Evolutionary conservation across 2,888 invertebrate species (phyloP).

Genomic region (Sphaeridia pumilis): DNA sequence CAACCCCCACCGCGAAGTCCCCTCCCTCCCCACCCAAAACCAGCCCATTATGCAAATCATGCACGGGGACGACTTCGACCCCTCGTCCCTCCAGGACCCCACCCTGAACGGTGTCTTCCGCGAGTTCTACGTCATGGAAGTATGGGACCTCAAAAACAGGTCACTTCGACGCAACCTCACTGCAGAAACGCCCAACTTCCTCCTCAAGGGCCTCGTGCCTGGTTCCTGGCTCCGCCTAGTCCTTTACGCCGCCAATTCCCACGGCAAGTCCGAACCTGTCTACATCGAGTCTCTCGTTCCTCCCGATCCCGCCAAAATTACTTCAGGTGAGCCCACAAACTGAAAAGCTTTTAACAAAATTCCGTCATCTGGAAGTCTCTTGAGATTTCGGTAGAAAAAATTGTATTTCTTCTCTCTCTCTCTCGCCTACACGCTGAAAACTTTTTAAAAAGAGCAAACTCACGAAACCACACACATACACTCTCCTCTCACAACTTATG

Average conservation of each 20-base stretch:
- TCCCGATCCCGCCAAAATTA: conserved; percentile 35
- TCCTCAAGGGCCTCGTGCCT: conserved; percentile 55
- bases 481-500: too few species aligned
- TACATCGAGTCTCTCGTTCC: conserved; percentile 60
- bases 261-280: conserved; percentile 71
- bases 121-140: conserved; percentile 35
- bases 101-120: conserved; percentile 34
- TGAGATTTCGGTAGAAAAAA: too few species aligned
- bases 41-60: conserved; percentile 35
- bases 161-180: conserved; percentile 45
- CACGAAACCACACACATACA: too few species aligned
- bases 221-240: conserved; percentile 49
- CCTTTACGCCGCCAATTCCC: conserved; percentile 75
- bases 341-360: conserved; percentile 3
- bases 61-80: conserved; percentile 30
- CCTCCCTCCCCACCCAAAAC: conserved; percentile 34
- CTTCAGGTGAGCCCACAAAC: conserved; percentile 32
- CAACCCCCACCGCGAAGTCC: conserved; percentile 38
- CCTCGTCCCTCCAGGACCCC: conserved; percentile 34
- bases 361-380: too few species aligned
- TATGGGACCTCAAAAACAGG: conserved; percentile 45
- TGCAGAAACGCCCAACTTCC: conserved; percentile 37
- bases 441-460: too few species aligned
- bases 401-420: too few species aligned
- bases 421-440: too few species aligned